Evolutionary conservation across 2,797 vertebrate genomes (phyloP).

Genomic region (Pseudochaenichthys georgianus): DNA sequence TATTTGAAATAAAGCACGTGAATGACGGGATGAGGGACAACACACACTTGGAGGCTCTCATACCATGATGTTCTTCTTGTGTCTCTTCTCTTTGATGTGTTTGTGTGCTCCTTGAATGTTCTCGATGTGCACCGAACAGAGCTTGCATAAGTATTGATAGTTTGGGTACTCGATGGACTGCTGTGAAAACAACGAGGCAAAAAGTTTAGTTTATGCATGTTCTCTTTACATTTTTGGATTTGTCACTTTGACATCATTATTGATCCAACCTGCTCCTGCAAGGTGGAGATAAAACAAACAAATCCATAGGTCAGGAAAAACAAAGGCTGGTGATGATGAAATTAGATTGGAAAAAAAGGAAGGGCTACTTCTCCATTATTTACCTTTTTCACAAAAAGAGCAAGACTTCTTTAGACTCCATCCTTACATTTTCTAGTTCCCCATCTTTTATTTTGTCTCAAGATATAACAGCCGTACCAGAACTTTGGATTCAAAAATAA

Average conservation of each 20-base stretch:
- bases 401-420: too few relatives aligned
- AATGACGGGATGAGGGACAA: background rate
- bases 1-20: background rate
- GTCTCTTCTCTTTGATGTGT: conserved; percentile 98
- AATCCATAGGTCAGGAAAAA: background rate
- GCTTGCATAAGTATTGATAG: conserved; percentile 97
- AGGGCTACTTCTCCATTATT: too few relatives aligned
- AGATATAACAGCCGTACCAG: background rate
- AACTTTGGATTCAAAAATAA: background rate
- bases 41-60: conserved; percentile 29
- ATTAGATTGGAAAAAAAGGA: background rate
- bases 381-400: background rate
- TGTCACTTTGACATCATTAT: background rate
- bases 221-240: background rate
- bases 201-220: conserved; percentile 7
- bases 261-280: background rate
- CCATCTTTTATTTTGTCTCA: background rate
- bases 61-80: conserved; percentile 98
- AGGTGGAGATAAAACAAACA: background rate
- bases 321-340: background rate
- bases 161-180: conserved; percentile 96
- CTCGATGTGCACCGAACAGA: conserved; percentile 97
- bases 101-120: conserved; percentile 98
- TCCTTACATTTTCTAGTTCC: too few relatives aligned
- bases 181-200: conserved; percentile 77